Conservation (phyloP, 2,888 invertebrate species). For the Apamea anceps region DNA sequence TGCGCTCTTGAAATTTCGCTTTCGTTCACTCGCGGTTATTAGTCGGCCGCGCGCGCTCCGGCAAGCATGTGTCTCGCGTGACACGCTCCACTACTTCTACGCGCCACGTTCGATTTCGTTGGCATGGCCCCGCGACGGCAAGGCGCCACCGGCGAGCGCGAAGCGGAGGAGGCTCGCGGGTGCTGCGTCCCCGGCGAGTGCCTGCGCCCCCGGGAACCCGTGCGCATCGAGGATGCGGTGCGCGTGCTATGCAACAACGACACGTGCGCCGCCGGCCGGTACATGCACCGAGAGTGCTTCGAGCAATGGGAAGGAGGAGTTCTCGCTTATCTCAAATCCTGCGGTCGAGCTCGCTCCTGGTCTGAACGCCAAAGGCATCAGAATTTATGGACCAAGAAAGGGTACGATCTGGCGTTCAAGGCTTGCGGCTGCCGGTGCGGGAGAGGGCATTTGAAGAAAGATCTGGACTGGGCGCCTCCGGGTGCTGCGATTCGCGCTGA, state of each 20-base stretch:
- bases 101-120: constrained; percentile 87
- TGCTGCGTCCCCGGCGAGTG: constrained; percentile 97
- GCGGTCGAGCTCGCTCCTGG: constrained; percentile 98
- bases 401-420: constrained; percentile 98
- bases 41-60: constrained; percentile 91
- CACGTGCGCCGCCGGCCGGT: constrained; percentile 95
- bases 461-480: constrained; percentile 97
- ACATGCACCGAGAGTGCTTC: constrained; percentile 99
- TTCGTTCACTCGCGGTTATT: constrained; percentile 91
- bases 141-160: constrained; percentile 87
- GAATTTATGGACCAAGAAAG: constrained; percentile 99
- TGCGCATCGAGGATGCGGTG: constrained; percentile 93
- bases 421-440: constrained; percentile 98
- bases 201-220: constrained; percentile 92
- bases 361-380: constrained; percentile 98
- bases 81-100: constrained; percentile 84
- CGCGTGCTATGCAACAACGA: constrained; percentile 99
- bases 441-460: constrained; percentile 97
- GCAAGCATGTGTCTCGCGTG: constrained; percentile 91
- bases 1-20: constrained; percentile 93
- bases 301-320: constrained; percentile 98
- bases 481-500: constrained; percentile 90
- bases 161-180: constrained; percentile 89
- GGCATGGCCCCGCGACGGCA: constrained; percentile 89
- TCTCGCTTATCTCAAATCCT: constrained; percentile 96